Conservation (phyloP, 2,113 vertebrate species). For the Nycticorax nycticorax region DNA sequence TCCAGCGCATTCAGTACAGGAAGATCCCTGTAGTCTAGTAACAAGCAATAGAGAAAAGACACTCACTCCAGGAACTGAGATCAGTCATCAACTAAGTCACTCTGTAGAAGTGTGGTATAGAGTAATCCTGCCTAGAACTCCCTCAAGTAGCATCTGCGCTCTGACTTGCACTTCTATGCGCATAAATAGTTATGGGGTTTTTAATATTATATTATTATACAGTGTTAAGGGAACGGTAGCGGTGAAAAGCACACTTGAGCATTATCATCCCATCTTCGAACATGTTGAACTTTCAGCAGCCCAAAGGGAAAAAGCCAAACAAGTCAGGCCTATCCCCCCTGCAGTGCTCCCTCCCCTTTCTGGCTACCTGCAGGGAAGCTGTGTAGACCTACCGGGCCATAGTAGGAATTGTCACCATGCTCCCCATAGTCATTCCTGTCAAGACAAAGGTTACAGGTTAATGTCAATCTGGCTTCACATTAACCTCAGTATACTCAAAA, state of each 20-base stretch:
- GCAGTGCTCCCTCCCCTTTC: neutral
- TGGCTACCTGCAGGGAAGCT: neutral
- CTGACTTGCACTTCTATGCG: neutral
- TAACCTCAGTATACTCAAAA: neutral
- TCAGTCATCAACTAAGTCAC: neutral
- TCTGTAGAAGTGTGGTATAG: neutral
- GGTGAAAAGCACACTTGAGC: neutral
- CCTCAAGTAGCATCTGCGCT: neutral
- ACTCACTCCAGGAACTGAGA: neutral
- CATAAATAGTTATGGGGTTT: too few species aligned
- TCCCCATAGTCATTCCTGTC: constrained; percentile 80
- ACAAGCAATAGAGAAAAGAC: neutral
- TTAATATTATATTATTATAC: too few species aligned
- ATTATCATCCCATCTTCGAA: neutral
- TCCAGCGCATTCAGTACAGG: neutral
- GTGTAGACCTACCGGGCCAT: constrained; percentile 70
- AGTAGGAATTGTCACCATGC: constrained; percentile 73
- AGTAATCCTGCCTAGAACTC: neutral
- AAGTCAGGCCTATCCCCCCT: neutral
- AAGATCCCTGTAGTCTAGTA: neutral
- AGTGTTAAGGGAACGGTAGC: neutral
- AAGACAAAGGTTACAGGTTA: constrained; percentile 23
- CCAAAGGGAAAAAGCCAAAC: neutral
- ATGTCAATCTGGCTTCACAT: neutral
- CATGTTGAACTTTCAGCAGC: neutral